Evolutionary conservation across 2,113 vertebrate genomes (phyloP).

Genomic region (Trochalopteron elliotii): DNA sequence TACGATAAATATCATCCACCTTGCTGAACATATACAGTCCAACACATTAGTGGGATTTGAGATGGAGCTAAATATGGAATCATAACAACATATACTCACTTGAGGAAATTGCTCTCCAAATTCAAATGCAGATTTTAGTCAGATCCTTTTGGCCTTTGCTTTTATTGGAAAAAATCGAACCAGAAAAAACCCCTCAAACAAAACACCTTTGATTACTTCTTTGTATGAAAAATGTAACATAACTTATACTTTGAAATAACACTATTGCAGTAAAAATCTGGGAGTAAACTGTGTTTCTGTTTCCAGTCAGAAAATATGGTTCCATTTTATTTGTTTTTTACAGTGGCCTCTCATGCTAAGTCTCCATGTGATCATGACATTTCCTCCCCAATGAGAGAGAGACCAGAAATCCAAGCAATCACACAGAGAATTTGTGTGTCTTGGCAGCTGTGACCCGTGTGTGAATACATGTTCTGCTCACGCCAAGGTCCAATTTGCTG

Average conservation of each 20-base stretch:
- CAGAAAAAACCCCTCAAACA: rapidly evolving
- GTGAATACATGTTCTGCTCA: background rate
- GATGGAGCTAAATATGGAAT: background rate
- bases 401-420: conserved; percentile 13
- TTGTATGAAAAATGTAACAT: background rate
- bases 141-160: background rate
- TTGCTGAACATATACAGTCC: background rate
- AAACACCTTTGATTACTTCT: background rate
- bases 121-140: background rate
- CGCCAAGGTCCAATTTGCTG: background rate
- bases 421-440: conserved; percentile 42
- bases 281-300: background rate
- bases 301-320: conserved; percentile 42
- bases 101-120: background rate
- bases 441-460: conserved; percentile 16
- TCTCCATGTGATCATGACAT: conserved; percentile 41
- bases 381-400: conserved; percentile 43
- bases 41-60: background rate
- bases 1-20: background rate
- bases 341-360: conserved; percentile 39
- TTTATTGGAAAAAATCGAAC: background rate
- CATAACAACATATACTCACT: background rate
- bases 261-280: background rate
- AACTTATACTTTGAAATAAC: background rate
- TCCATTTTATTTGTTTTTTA: conserved; percentile 54